These are phyloP conservation scores for Apis dorsata DNA, from an alignment of 1,140 invertebrate species.

Conservation along the genomic window DNA sequence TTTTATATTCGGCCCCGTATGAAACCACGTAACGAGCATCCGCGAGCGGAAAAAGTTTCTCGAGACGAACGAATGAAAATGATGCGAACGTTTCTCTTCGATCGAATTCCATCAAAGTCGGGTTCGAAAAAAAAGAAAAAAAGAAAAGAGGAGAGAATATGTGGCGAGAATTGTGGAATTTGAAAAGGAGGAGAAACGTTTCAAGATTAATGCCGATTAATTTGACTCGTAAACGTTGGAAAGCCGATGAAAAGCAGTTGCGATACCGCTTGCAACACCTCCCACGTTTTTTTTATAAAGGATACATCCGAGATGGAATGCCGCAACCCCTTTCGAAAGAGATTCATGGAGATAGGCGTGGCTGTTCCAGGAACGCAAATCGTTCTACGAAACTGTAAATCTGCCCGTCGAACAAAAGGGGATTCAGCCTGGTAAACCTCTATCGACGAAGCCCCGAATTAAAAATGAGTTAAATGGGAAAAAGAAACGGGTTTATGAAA, in stretches of 20 bases:
- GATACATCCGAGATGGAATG: conserved; percentile 20
- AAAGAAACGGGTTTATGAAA: neutral
- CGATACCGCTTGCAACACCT: neutral
- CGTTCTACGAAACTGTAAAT: conserved; percentile 51
- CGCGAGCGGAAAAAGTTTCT: neutral
- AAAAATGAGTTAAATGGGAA: neutral
- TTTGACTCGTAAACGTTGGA: neutral
- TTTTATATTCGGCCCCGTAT: conserved; percentile 1
- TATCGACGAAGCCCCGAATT: conserved; percentile 2
- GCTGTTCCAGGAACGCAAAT: conserved; percentile 48
- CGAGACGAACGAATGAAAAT: neutral
- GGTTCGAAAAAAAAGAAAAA: too few relatives aligned
- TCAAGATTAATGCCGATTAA: neutral
- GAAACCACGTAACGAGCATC: conserved; percentile 1
- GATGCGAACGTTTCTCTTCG: neutral
- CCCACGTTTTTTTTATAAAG: neutral
- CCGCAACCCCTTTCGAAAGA: conserved; percentile 38
- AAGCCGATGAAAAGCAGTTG: neutral
- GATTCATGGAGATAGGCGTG: conserved; percentile 49
- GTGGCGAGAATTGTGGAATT: too few relatives aligned
- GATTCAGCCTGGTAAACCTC: conserved; percentile 19
- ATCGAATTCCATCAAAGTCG: too few relatives aligned
- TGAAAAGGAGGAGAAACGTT: neutral
- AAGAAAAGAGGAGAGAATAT: neutral
- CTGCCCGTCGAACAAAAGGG: conserved; percentile 34